Percentiles rank a stretch among this genome's conserved stretches.
Evolutionary conservation across 1,140 invertebrate genomes (phyloP).

Genomic region (Lamellibrachia luymesi): DNA sequence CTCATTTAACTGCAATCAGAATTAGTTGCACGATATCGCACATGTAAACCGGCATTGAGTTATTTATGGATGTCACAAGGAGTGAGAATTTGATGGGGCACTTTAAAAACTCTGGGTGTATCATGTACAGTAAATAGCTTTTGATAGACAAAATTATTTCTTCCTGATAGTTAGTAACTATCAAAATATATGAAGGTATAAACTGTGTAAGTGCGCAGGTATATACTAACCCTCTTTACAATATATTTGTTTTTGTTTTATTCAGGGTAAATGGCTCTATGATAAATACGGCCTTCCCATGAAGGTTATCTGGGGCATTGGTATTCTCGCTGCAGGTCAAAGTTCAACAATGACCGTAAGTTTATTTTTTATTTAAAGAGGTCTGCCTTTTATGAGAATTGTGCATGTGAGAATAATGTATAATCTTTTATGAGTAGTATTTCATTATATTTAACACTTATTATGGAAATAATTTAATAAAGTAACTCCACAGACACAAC

Average conservation of each 20-base stretch:
- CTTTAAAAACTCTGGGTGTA: neutral
- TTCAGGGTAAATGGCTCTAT: constrained; percentile 76
- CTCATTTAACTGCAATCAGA: no score
- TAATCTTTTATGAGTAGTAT: neutral
- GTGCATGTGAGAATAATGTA: no score
- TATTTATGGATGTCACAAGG: neutral
- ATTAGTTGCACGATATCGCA: no score
- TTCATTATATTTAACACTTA: no score
- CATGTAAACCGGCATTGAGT: neutral
- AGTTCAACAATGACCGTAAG: constrained; percentile 72
- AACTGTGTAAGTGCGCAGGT: neutral
- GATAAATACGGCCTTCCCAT: constrained; percentile 77
- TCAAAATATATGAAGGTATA: no score
- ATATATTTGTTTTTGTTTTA: constrained; percentile 14
- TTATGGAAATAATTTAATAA: no score
- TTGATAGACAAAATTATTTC: neutral
- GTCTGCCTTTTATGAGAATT: no score
- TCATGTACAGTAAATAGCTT: neutral
- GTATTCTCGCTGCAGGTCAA: constrained; percentile 86
- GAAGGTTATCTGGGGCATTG: constrained; percentile 87
- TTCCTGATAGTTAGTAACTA: neutral
- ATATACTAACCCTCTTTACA: neutral
- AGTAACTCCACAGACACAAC: no score
- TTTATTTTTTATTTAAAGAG: neutral
- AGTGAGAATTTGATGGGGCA: neutral